Percentiles rank a stretch among this genome's conserved stretches.
Conservation (phyloP, 2,797 vertebrate genomes). For the Bradypodion ventrale region DNA sequence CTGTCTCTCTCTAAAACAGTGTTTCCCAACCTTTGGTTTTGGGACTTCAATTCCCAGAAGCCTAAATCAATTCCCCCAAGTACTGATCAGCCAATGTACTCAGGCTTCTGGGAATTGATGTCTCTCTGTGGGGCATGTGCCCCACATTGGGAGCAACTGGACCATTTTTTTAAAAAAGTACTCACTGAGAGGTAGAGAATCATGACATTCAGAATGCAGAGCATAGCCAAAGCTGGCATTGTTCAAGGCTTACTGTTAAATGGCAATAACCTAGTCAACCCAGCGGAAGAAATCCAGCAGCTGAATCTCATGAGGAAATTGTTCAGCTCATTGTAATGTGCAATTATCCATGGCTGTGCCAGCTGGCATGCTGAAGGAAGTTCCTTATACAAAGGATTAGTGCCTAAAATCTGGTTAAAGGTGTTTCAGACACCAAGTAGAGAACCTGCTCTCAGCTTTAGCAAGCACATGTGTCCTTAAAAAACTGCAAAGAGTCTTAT, state of each 20-base stretch:
- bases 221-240: neutral
- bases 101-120: too few relatives aligned
- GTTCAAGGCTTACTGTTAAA: constrained; percentile 17
- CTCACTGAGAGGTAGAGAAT: too few relatives aligned
- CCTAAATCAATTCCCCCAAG: too few relatives aligned
- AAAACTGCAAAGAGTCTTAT: neutral
- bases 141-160: too few relatives aligned
- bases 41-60: too few relatives aligned
- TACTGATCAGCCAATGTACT: too few relatives aligned
- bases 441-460: neutral
- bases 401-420: neutral
- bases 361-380: neutral
- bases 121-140: too few relatives aligned
- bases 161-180: neutral
- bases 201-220: constrained; percentile 21
- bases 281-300: neutral
- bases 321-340: neutral
- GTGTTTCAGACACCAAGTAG: neutral
- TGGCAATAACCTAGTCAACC: constrained; percentile 13
- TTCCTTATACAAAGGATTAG: neutral
- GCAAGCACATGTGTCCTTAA: neutral
- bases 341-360: constrained; percentile 29
- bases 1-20: too few relatives aligned
- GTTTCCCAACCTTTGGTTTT: too few relatives aligned
- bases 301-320: constrained; percentile 17